A percentile compares a stretch with the other conserved stretches of the same genome.
These are phyloP conservation scores for Prolemur simus DNA, from an alignment of 2,113 vertebrate species.

Conservation along the genomic window DNA sequence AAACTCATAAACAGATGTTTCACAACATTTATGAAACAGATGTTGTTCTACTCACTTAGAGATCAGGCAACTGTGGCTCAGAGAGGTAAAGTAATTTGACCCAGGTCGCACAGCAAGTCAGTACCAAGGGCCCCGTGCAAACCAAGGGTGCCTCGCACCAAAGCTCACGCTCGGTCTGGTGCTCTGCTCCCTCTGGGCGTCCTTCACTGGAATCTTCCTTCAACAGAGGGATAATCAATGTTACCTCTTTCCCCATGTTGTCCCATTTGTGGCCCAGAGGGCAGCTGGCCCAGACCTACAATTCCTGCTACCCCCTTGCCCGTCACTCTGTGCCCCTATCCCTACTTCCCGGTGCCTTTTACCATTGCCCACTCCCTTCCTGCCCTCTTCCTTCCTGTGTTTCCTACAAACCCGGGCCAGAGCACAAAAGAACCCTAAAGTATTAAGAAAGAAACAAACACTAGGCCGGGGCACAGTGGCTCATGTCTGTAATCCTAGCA, in stretches of 20 bases:
- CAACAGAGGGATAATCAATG: neutral
- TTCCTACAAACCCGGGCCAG: neutral
- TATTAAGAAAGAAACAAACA: neutral
- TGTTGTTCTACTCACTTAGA: neutral
- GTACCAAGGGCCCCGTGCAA: neutral
- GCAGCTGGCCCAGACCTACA: neutral
- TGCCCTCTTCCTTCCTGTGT: neutral
- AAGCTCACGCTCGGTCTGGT: fast-evolving
- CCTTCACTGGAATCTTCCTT: neutral
- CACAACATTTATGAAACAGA: neutral
- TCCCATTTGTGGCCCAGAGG: neutral
- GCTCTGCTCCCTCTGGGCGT: neutral
- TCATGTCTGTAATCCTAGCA: too few relatives aligned
- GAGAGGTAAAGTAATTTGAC: neutral
- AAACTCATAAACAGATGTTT: neutral
- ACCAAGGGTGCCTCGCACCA: neutral
- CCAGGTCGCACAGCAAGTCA: neutral
- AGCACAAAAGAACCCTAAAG: neutral
- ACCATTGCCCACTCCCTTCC: neutral
- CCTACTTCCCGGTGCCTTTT: fast-evolving
- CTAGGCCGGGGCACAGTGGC: too few relatives aligned
- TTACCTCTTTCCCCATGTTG: neutral
- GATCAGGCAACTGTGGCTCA: neutral
- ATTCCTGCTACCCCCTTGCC: neutral
- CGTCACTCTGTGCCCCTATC: too few relatives aligned